Evolutionary conservation across 1,140 invertebrate genomes (phyloP), one percentile per base, ranked within the genome.

Genomic region (Calephelis nemesis): DNA sequence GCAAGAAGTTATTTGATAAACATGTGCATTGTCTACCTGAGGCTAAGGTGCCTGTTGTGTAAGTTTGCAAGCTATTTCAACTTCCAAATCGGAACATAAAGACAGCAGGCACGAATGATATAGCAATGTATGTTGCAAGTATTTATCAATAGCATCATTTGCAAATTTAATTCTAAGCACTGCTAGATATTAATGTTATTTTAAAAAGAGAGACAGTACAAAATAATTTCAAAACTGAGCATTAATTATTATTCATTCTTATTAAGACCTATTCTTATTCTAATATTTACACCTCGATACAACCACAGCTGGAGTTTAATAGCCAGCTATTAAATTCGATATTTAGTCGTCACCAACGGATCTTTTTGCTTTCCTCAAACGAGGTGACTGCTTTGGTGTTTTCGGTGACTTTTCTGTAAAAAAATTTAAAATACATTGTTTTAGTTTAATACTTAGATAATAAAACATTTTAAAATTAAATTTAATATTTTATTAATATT

Each of bases 301-400:
- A 69, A 63, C 65, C 64, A 58, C 60, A 47, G 10, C 42, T 52
- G 65, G 50, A 30, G 47, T 47, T 47, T 60, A 42, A 13, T 15
- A 15, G 52, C 45, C 54, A 52, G 52, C 52, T 67, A 15, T 47
- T 54, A 58, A 54, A 73, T 50, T 67, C 58, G 69, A 63, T 63
- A 76, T 63, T 88, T 91, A 91, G 70, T 91, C 89, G 84, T 96
- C 95, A 65, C 95, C 95, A 45, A 93, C 94, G 15, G 94, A 93
- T 79, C 94, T 93, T 86, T 96, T 96, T 15, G 93, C 93, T 92
- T 96, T 96, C 77, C 95, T 93, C 83, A 95, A 93, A 79, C 94
- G 95, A 70, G 95, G 95, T 71, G 95, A 96, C 80, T 95, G 95
- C 81, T 87, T 79, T 68, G 92, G 85, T 49, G 84, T 80, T 70